These are phyloP conservation scores for Aphyosemion australe DNA, from an alignment of 2,113 vertebrate genomes.

Conservation along the genomic window DNA sequence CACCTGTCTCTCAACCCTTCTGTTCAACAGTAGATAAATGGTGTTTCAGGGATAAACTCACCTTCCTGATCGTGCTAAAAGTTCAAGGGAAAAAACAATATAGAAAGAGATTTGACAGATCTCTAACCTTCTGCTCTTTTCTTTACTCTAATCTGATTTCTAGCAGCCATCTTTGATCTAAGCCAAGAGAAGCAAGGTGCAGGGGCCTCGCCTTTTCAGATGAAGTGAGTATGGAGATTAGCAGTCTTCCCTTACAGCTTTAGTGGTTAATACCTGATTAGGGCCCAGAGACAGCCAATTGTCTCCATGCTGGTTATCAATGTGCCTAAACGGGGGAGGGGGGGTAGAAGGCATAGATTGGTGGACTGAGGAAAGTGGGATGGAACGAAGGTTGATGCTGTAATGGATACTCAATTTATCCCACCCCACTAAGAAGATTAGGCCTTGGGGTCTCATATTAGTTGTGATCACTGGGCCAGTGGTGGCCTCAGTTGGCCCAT, in stretches of 20 bases:
- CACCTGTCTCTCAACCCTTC: background rate
- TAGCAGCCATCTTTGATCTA: constrained; percentile 93
- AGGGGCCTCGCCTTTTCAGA: constrained; percentile 88
- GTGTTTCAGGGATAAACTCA: constrained; percentile 53
- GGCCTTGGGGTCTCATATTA: constrained; percentile 97
- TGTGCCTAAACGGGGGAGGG: constrained; percentile 78
- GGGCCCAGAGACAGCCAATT: constrained; percentile 89
- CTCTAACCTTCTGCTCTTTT: constrained; percentile 77
- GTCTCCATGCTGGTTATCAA: constrained; percentile 90
- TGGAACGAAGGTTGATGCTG: constrained; percentile 94
- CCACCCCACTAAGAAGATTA: constrained; percentile 98
- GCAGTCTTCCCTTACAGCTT: constrained; percentile 89
- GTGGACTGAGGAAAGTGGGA: constrained; percentile 65
- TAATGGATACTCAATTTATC: constrained; percentile 99
- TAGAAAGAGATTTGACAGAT: constrained; percentile 76
- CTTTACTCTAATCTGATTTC: constrained; percentile 91
- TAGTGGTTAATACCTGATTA: constrained; percentile 98
- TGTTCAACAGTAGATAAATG: background rate
- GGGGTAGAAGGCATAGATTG: constrained; percentile 53
- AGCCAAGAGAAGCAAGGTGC: constrained; percentile 77
- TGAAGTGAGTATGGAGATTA: constrained; percentile 98
- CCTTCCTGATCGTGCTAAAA: constrained; percentile 63
- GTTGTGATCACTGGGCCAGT: constrained; percentile 91
- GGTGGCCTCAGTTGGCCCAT: constrained; percentile 80
- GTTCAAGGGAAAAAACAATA: constrained; percentile 43